phyloP scores from a whole-genome alignment of 2,797 vertebrate species.

The Dipus sagitta region DNA sequence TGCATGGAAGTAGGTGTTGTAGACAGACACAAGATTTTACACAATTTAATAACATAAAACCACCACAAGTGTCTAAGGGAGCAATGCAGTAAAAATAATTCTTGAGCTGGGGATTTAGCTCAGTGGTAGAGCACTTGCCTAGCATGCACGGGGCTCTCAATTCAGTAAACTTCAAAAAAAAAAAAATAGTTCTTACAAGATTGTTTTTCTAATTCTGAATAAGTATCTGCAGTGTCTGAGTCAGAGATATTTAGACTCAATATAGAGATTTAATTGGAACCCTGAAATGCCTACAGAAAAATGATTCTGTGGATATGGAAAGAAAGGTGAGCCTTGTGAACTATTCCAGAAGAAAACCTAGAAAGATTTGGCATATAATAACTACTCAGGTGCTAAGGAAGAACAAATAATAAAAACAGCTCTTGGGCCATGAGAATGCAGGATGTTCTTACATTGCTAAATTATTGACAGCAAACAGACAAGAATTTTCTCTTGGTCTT shows the following conservation, averaged over 20 bases:
- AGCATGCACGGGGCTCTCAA: neutral
- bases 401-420: slow-evolving; percentile 58
- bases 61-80: neutral
- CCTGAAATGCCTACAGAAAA: neutral
- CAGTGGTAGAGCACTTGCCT: neutral
- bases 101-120: neutral
- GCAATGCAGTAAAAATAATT: neutral
- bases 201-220: neutral
- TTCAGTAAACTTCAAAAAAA: neutral
- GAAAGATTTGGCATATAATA: neutral
- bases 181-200: neutral
- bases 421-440: neutral
- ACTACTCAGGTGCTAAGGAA: neutral
- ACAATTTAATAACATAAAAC: neutral
- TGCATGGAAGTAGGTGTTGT: neutral
- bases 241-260: neutral
- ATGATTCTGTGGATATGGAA: neutral
- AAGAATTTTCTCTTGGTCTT: slow-evolving; percentile 32
- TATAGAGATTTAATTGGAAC: neutral
- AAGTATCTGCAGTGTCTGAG: neutral
- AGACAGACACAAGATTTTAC: neutral
- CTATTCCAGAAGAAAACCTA: slow-evolving; percentile 37
- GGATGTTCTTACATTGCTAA: slow-evolving; percentile 42
- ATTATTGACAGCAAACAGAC: slow-evolving; percentile 54
- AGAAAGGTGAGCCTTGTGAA: neutral